phyloP scores from a whole-genome alignment of 2,888 invertebrate genomes.

The Callinectes sapidus region DNA sequence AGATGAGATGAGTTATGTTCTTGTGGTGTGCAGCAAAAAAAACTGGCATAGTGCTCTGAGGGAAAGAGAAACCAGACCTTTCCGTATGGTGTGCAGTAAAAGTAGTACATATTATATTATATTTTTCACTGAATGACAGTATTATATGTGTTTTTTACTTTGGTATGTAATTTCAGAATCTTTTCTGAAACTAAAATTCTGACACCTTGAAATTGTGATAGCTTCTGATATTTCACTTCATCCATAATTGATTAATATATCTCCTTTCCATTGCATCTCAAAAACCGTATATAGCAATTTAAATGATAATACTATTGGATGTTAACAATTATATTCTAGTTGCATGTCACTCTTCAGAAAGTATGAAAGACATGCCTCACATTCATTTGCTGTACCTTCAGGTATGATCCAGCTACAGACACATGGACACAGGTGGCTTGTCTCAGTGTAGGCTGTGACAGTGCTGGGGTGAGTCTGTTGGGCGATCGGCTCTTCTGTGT shows the following conservation, averaged over 20 bases:
- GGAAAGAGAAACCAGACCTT: not conserved
- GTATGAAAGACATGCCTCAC: not conserved
- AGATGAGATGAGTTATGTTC: not conserved
- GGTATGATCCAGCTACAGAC: constrained; percentile 84
- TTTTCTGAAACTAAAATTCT: not conserved
- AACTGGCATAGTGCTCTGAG: not conserved
- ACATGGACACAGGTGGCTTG: constrained; percentile 91
- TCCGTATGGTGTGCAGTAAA: not conserved
- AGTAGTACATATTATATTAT: not conserved
- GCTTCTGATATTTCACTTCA: no score
- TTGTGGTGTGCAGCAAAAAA: not conserved
- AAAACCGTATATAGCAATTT: no score
- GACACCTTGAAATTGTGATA: no score
- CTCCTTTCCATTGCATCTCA: no score
- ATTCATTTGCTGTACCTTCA: constrained; percentile 73
- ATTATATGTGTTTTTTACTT: not conserved
- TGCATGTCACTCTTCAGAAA: no score
- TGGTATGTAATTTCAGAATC: not conserved
- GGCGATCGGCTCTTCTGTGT: constrained; percentile 89
- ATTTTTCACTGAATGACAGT: not conserved
- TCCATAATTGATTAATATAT: no score
- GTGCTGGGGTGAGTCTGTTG: constrained; percentile 88
- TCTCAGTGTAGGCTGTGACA: constrained; percentile 89
- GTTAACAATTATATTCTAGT: no score
- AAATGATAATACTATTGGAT: no score